Conservation (phyloP, 2,113 vertebrate species). For the Promerops cafer region DNA sequence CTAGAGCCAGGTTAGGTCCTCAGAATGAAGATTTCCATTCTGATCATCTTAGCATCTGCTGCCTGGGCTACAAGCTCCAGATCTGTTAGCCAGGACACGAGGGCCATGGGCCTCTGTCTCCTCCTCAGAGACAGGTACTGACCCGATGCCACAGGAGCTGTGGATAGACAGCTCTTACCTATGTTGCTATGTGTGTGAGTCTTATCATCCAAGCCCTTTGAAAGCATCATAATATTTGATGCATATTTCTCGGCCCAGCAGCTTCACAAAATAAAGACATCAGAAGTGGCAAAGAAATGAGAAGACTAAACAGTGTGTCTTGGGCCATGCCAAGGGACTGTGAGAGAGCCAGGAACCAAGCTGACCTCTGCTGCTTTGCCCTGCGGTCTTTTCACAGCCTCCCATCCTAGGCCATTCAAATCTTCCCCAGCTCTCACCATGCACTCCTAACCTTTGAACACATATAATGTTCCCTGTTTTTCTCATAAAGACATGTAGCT, state of each 20-base stretch:
- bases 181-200: not conserved
- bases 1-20: not conserved
- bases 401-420: not conserved
- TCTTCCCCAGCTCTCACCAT: not conserved
- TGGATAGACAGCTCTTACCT: not conserved
- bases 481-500: not conserved
- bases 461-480: not conserved
- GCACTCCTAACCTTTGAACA: not conserved
- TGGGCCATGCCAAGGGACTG: not conserved
- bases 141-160: not conserved
- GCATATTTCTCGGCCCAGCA: not conserved
- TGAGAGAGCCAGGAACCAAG: not conserved
- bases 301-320: not conserved
- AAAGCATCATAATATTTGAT: not conserved
- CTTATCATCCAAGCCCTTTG: not conserved
- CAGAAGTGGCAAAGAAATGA: not conserved
- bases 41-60: not conserved
- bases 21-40: not conserved
- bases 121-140: not conserved
- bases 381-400: not conserved
- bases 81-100: not conserved
- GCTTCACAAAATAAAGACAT: not conserved
- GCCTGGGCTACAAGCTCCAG: not conserved
- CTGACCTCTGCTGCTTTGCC: not conserved
- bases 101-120: not conserved